These are phyloP conservation scores for Phrynocephalus guinanensis DNA, from an alignment of 2,797 vertebrate genomes.

Conservation along the genomic window DNA sequence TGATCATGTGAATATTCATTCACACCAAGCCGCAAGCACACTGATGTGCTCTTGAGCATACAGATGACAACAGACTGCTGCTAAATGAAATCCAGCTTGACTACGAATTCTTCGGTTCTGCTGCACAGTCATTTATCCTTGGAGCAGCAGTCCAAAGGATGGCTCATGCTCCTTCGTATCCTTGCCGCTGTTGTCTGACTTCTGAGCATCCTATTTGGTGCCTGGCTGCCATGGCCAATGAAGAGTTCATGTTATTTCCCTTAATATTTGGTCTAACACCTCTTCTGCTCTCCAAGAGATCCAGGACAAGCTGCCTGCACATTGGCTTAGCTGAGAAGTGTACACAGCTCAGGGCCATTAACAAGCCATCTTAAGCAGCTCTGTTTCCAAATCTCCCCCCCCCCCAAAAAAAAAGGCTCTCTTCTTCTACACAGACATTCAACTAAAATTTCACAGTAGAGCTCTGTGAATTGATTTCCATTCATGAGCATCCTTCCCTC, in stretches of 20 bases:
- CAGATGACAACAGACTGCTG: conserved; percentile 30
- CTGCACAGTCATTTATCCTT: conserved; percentile 31
- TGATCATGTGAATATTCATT: neutral
- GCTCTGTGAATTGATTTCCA: neutral
- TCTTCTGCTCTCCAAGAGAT: conserved; percentile 4
- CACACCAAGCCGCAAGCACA: neutral
- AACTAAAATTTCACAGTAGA: neutral
- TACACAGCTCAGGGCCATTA: conserved; percentile 3
- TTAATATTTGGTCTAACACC: neutral
- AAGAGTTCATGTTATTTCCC: conserved; percentile 34
- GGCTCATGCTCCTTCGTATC: neutral
- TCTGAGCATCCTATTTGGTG: neutral
- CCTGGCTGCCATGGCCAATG: neutral
- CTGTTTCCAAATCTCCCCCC: neutral
- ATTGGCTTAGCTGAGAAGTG: neutral
- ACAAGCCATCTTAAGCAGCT: conserved; percentile 14
- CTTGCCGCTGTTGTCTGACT: neutral
- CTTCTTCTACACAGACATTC: rapidly evolving
- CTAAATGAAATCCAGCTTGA: neutral
- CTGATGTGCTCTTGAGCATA: conserved; percentile 35
- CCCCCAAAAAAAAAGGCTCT: neutral
- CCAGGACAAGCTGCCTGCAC: rapidly evolving
- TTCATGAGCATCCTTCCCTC: neutral
- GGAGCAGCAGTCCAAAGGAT: neutral
- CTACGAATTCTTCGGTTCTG: neutral